Evolutionary conservation across 92 coral and sea anemone genomes (phyloP), one percentile per base, ranked within the genome.

Genomic region (Isaurus tuberculatus): DNA sequence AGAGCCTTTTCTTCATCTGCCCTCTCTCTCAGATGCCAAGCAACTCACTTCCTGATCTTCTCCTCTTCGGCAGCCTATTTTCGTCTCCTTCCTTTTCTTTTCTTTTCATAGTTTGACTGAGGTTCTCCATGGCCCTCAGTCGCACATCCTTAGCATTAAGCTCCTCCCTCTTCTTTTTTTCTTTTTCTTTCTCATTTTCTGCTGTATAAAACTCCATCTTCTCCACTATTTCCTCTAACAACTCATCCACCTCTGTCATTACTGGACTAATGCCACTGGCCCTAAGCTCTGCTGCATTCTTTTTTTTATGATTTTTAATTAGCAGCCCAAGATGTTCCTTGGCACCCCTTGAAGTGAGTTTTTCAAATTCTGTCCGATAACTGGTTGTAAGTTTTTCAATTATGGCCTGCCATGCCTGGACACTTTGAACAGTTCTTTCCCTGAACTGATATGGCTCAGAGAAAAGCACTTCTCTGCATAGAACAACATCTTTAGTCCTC

Each of bases 131-230:
- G 57, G 72, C 87, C 43, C 40, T 83, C 53, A 71, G 72, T 40
- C 87, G 22, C 71, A 83, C 81, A 70, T 83, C 87, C 65, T 72
- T 83, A 15, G 87, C 87, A 22, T 15, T 32, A 70, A 75, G 70
- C 51, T 32, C 64, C 32, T 83, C 87, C 81, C 58, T 71, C 42
- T 84, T 83, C 87, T 71, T 84, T 48, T 84, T 72, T 73, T 84
- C 82, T 33, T 84, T 72, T 48, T 84, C 87, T 84, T 84, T 84
- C 30, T 84, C 87, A 84, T 55, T 71, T 66, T 73, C 65, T 23
- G 58, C 68, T 57, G 72, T 65, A 72, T 72, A 25, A 14, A 73
- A 33, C 36, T 72, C 64, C 60, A 84, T 84, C 87, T 73, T 84
- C 72, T 55, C 82, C 34, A 72, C 46, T 17, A 72, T 72, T 53